Percentiles rank a stretch among this genome's conserved stretches.
Evolutionary conservation across 2,797 vertebrate species (phyloP).

Genomic region (Betta splendens): DNA sequence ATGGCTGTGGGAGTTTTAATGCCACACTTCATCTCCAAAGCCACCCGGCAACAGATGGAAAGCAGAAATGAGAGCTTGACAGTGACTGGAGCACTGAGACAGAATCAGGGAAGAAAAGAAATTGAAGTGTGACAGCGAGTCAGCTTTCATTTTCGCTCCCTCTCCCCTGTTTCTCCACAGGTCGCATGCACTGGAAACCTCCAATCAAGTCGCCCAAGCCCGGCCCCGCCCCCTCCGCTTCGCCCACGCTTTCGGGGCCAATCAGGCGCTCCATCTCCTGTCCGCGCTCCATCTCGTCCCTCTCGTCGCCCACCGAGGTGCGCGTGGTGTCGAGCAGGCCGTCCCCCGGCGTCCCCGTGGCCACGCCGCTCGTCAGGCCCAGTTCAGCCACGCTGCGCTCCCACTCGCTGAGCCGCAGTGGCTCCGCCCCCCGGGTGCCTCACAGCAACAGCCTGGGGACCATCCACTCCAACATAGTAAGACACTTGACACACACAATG

Average conservation of each 20-base stretch:
- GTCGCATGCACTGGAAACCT: constrained; percentile 84
- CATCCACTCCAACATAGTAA: constrained; percentile 86
- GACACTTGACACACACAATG: constrained; percentile 51
- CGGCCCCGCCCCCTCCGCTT: constrained; percentile 75
- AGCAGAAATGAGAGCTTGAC: constrained; percentile 45
- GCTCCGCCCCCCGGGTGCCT: constrained; percentile 82
- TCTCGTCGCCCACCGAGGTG: constrained; percentile 83
- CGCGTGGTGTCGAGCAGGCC: constrained; percentile 68
- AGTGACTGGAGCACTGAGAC: constrained; percentile 43
- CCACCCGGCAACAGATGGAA: constrained; percentile 44
- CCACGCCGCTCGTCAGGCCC: constrained; percentile 72
- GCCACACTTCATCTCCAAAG: constrained; percentile 63
- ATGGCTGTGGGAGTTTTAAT: constrained; percentile 46
- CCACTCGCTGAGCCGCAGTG: constrained; percentile 91
- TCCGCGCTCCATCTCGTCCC: constrained; percentile 92
- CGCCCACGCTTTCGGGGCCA: constrained; percentile 81
- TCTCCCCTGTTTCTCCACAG: constrained; percentile 61
- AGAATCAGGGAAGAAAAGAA: constrained; percentile 41
- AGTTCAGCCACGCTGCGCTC: constrained; percentile 86
- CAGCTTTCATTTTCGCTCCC: not conserved
- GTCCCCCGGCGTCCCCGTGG: constrained; percentile 55
- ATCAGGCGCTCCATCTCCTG: constrained; percentile 96
- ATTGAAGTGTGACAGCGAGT: constrained; percentile 47
- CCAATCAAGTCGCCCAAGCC: constrained; percentile 80
- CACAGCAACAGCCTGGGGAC: constrained; percentile 84